A percentile compares a stretch with the other conserved stretches of the same genome.
These are phyloP conservation scores for Lemur catta DNA, from an alignment of 2,797 vertebrate species.

Conservation along the genomic window DNA sequence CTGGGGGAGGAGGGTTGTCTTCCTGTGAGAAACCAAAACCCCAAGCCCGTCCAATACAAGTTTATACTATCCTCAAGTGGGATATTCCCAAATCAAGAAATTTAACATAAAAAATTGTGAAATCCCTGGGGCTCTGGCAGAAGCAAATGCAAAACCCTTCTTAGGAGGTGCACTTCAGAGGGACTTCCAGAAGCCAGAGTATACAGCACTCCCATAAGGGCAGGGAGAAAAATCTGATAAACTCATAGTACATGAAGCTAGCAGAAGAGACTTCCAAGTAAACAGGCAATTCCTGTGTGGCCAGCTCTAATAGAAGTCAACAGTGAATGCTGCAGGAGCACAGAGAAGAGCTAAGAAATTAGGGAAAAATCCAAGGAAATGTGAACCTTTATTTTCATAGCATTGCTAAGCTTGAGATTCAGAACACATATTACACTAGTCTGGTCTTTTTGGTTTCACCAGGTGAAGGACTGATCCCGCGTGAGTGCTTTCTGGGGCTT, in stretches of 20 bases:
- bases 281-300: background rate
- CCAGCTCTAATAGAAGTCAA: background rate
- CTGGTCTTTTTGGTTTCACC: conserved; percentile 3
- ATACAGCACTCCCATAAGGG: background rate
- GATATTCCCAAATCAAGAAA: conserved; percentile 42
- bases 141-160: conserved; percentile 7
- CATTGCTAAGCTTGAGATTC: background rate
- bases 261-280: background rate
- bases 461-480: conserved; percentile 29
- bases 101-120: conserved; percentile 41
- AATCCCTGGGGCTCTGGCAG: conserved; percentile 20
- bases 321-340: background rate
- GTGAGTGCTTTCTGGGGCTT: conserved; percentile 27
- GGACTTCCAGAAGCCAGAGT: background rate
- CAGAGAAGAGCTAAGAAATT: background rate
- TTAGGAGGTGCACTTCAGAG: background rate
- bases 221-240: background rate
- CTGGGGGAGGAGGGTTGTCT: background rate
- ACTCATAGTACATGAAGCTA: no score
- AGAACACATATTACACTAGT: background rate
- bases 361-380: conserved; percentile 25
- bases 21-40: conserved; percentile 68
- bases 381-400: background rate
- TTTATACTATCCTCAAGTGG: background rate
- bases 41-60: conserved; percentile 40